These are phyloP conservation scores for Creontiades dilutus DNA, from an alignment of 2,888 invertebrate species.

Conservation along the genomic window DNA sequence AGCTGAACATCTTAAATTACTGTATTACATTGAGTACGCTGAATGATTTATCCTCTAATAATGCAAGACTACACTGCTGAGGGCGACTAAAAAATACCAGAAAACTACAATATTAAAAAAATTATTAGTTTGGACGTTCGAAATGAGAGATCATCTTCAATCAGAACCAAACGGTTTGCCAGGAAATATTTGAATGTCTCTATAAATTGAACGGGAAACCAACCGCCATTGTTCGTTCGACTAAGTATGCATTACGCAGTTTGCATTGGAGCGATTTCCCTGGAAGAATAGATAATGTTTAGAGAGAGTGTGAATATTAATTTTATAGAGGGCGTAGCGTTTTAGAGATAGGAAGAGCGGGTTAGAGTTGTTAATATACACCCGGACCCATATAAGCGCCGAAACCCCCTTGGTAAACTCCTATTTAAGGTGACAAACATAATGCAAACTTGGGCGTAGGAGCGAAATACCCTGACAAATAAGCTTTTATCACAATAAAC, in stretches of 20 bases:
- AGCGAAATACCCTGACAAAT: constrained; percentile 34
- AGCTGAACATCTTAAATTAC: no score
- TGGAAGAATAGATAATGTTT: constrained; percentile 37
- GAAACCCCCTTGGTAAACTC: constrained; percentile 55
- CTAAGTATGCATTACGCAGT: constrained; percentile 25
- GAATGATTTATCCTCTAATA: no score
- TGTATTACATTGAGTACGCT: no score
- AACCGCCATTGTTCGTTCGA: not conserved
- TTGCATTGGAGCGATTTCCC: not conserved
- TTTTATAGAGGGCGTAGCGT: constrained; percentile 51
- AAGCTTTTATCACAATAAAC: constrained; percentile 50
- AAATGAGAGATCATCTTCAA: no score
- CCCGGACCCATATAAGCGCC: constrained; percentile 46
- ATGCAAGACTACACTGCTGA: no score
- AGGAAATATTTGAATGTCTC: not conserved
- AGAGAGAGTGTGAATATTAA: constrained; percentile 48
- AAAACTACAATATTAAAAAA: no score
- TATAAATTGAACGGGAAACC: not conserved
- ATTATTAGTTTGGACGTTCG: no score
- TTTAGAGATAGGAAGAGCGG: constrained; percentile 49
- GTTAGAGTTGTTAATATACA: constrained; percentile 55
- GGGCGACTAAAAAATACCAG: no score
- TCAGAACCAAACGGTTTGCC: no score
- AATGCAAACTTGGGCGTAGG: constrained; percentile 12
- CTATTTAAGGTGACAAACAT: constrained; percentile 63